Evolutionary conservation across 2,113 vertebrate genomes (phyloP), one percentile per base, ranked within the genome.

Genomic region (Kryptolebias marmoratus): DNA sequence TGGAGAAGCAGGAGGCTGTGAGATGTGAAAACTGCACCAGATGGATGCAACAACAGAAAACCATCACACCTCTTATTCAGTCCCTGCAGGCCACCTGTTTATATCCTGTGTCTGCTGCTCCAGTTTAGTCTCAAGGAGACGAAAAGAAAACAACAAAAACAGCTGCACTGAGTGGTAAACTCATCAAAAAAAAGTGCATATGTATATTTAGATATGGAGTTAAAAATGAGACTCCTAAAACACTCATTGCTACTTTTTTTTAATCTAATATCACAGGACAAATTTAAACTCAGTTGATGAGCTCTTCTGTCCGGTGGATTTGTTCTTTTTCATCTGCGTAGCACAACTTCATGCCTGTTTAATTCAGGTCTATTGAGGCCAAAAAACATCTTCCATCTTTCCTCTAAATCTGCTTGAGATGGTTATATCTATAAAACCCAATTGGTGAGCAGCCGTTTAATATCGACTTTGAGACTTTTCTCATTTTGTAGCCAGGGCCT

Each of bases 401-500:
- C 48, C 54, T 68, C 61, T 68, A 76, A 71, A 76, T 87, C 68
- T 76, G 68, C 64, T 68, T 68, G 64, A 74, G 77, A 53, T 58
- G 56, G 56, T 81, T 70, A 71, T 77, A 83, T 59, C 63, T 65
- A 48, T 61, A 77, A 87, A 77, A 80, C 87, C 49, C 64, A 81
- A 71, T 85, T 83, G 82, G 77, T 31, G 62, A 83, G 70, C 70
- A 0, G 36, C 68, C 2, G 32, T 72, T 79, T 28, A 79, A 75
- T 90, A 88, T 89, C 68, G 90, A 91, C 78, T 78, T 64, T 31
- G 72, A 88, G 76, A 82, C 81, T 87, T 88, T 85, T 86, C 89
- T 90, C 84, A 88, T 90, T 91, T 42, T 89, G 77, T 74, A 84
- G 75, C 64, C 56, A 10, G 16, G 48, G 69, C 48, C 79, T 77